Evolutionary conservation across 2,888 invertebrate species (phyloP).

Genomic region (Tetragonisca angustula): DNA sequence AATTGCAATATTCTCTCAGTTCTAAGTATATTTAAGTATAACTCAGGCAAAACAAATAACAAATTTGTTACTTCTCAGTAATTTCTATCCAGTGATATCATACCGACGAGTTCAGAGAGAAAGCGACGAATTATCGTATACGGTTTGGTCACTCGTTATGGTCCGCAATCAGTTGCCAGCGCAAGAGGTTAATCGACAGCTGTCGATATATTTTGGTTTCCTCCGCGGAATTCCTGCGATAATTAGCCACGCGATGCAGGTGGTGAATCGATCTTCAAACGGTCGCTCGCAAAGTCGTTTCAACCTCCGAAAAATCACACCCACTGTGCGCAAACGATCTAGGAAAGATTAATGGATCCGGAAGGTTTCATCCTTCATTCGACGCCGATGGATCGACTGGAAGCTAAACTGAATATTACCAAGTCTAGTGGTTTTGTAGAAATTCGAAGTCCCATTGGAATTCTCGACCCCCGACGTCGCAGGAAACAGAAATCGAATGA

Average conservation of each 20-base stretch:
- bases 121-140: too few relatives aligned
- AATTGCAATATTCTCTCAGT: too few relatives aligned
- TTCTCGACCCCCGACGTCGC: not conserved
- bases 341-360: slow-evolving; percentile 56
- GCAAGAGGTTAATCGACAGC: not conserved
- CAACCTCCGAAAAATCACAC: slow-evolving; percentile 25
- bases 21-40: too few relatives aligned
- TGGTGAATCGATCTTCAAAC: slow-evolving; percentile 60
- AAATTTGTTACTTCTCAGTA: too few relatives aligned
- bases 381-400: slow-evolving; percentile 3
- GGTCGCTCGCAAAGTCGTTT: slow-evolving; percentile 24
- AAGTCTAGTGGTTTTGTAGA: not conserved
- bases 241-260: slow-evolving; percentile 47
- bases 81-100: too few relatives aligned
- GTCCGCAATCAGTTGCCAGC: too few relatives aligned
- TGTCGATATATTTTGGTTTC: not conserved
- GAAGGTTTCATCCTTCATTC: slow-evolving; percentile 45
- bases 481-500: too few relatives aligned
- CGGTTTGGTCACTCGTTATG: too few relatives aligned
- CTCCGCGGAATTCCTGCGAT: not conserved
- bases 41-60: too few relatives aligned
- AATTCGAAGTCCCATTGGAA: not conserved
- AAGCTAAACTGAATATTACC: not conserved
- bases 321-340: slow-evolving; percentile 24
- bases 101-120: too few relatives aligned